phyloP scores from a whole-genome alignment of 2,888 invertebrate species.

The Chaitophorus viminalis region DNA sequence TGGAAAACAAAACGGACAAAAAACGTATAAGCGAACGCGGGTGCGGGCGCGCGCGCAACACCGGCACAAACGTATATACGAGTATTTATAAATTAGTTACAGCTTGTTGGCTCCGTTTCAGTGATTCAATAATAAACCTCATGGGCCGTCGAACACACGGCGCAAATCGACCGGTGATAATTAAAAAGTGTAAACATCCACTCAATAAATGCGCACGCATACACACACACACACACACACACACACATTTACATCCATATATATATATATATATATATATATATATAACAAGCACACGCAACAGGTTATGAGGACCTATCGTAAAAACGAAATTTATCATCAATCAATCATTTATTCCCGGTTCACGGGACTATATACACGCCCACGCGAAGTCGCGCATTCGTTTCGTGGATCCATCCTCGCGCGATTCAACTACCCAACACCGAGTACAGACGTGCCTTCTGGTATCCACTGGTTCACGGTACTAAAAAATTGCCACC shows the following conservation, averaged over 20 bases:
- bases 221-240: neutral
- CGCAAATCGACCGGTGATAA: constrained; percentile 21
- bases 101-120: constrained; percentile 52
- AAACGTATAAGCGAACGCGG: neutral
- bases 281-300: no score
- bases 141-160: constrained; percentile 21
- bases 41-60: neutral
- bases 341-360: neutral
- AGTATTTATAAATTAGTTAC: constrained; percentile 58
- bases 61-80: neutral
- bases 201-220: neutral
- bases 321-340: neutral
- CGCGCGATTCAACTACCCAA: neutral
- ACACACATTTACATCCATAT: no score
- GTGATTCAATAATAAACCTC: constrained; percentile 35
- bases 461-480: neutral
- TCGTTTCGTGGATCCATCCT: neutral
- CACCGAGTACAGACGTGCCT: neutral
- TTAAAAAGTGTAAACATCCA: constrained; percentile 47
- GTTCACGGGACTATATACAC: no score
- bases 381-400: no score
- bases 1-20: neutral
- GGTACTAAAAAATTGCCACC: no score
- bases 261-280: no score
- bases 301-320: constrained; percentile 11